These are phyloP conservation scores for Drosophila borealis DNA, from an alignment of 2,888 invertebrate genomes.

Conservation along the genomic window DNA sequence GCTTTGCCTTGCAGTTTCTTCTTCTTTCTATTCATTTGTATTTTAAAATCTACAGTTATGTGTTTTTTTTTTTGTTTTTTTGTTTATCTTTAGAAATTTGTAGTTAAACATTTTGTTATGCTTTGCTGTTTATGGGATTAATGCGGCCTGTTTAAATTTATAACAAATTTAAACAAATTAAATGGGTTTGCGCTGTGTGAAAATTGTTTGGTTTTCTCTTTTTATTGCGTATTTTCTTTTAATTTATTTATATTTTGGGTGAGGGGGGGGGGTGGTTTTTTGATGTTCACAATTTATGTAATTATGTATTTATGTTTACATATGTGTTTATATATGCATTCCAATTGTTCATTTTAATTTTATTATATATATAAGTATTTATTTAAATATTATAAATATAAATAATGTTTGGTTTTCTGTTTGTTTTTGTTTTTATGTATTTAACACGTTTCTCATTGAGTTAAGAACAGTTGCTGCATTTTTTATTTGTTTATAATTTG, in stretches of 20 bases:
- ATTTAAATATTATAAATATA: conserved; percentile 62
- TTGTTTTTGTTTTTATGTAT: conserved; percentile 38
- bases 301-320: conserved; percentile 48
- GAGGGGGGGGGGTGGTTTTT: background rate
- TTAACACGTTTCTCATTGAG: conserved; percentile 54
- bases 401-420: conserved; percentile 49
- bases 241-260: conserved; percentile 2
- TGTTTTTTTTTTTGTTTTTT: conserved; percentile 34
- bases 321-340: conserved; percentile 48
- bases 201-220: conserved; percentile 11
- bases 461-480: conserved; percentile 62
- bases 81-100: conserved; percentile 57
- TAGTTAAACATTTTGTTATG: conserved; percentile 64
- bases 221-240: conserved; percentile 8
- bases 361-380: conserved; percentile 51
- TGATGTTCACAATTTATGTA: conserved; percentile 37
- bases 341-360: conserved; percentile 52
- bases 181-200: conserved; percentile 19
- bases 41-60: conserved; percentile 80
- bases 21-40: conserved; percentile 41
- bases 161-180: conserved; percentile 62
- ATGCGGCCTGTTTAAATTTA: conserved; percentile 53
- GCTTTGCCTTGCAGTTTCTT: conserved; percentile 36
- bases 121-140: conserved; percentile 45
- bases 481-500: conserved; percentile 61